Percentiles rank a stretch among this genome's conserved stretches.
Evolutionary conservation across 2,888 invertebrate genomes (phyloP).

Genomic region (Metopia argyrocephala): DNA sequence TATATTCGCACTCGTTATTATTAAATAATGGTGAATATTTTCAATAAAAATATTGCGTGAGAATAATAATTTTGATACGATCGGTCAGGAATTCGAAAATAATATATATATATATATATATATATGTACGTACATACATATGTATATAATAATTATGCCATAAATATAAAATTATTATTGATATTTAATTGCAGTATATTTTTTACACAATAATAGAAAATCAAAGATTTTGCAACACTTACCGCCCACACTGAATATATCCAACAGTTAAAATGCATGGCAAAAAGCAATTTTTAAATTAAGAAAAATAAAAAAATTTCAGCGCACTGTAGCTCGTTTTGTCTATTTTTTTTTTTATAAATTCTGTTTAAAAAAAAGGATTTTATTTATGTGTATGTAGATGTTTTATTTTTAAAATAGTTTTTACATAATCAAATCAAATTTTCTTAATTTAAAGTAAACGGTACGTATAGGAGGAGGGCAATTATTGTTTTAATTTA

Average conservation of each 20-base stretch:
- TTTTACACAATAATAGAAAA: slow-evolving; percentile 9
- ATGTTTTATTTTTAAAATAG: not conserved
- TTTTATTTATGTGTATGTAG: not conserved
- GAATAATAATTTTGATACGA: slow-evolving; percentile 28
- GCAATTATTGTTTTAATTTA: too few relatives aligned
- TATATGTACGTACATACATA: not conserved
- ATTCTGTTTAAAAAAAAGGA: not conserved
- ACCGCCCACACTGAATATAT: slow-evolving; percentile 59
- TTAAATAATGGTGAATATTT: not conserved
- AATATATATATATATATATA: slow-evolving; percentile 20
- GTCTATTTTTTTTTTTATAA: slow-evolving; percentile 5
- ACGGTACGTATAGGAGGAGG: too few relatives aligned
- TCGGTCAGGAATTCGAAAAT: too few relatives aligned
- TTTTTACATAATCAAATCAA: not conserved
- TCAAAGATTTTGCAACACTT: slow-evolving; percentile 44
- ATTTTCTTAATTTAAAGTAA: not conserved
- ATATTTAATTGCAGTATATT: slow-evolving; percentile 1
- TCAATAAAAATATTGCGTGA: slow-evolving; percentile 59
- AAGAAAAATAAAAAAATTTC: not conserved
- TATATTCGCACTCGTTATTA: too few relatives aligned
- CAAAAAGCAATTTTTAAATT: not conserved
- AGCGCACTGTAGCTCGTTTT: not conserved
- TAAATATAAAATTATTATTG: slow-evolving; percentile 42
- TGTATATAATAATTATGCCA: slow-evolving; percentile 55
- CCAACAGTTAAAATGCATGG: slow-evolving; percentile 57